Base-by-base conservation (phyloP, 2,113 vertebrate genomes). In the Struthio camelus region DNA sequence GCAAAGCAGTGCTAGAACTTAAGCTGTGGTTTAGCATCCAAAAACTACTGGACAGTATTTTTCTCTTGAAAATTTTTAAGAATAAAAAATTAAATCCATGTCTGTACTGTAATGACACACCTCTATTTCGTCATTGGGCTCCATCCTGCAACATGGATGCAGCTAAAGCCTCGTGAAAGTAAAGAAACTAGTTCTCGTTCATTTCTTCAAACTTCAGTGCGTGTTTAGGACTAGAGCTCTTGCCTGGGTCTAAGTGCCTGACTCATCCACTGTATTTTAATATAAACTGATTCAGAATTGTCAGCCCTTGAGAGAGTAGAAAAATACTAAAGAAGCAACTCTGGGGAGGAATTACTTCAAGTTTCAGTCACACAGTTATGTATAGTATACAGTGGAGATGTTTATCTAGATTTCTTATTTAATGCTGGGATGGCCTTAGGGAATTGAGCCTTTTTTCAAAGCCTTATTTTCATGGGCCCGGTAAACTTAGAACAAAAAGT, bases 181-280 rank as follows among this genome's bases (percentile, higher is more conserved):
- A 8, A 70, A 46, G 32, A 36, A 71, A 40, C 24, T 2, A 15
- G 9, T 6, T 19, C 3, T 4, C 19, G 70, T 34, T 34, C 27
- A 1, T 17, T 10, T 79, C 72, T 50, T 67, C 46, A 46, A 32
- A 11, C 7, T 19, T 75, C 0, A 0, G 0, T 75, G 54, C 28
- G 2, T 32, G 9, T 10, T 1, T 81, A 61, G 51, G 34, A 34
- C 34, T 59, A 56, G 13, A 80, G 42, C 11, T 82, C 30, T 28
- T 51, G 22, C 64, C 90, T 64, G 10, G 28, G 80, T 66, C 59
- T 14, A 84, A 72, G 54, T 28, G 48, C 58, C 44, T 23, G 48
- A 65, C 42, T 93, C 80, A 53, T 72, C 80, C 56, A 2, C n/a
- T 92, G 56, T 73, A 50, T 53, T 1, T 1, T 58, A 56, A 36